These are phyloP conservation scores for Polyommatus iphigenia DNA, from an alignment of 2,888 invertebrate species.

Conservation along the genomic window DNA sequence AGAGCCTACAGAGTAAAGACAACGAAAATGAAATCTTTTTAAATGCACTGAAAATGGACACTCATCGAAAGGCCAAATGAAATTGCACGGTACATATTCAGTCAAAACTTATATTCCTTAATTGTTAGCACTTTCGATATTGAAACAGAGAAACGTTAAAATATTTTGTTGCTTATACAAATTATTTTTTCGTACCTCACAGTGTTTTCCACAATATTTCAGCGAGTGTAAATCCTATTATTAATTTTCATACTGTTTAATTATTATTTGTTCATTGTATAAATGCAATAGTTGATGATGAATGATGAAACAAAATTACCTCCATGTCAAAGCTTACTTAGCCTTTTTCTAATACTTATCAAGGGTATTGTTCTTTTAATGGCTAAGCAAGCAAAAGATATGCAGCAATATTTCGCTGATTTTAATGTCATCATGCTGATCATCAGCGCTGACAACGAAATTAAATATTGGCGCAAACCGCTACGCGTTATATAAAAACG, in stretches of 20 bases:
- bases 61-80: not conserved
- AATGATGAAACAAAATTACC: not conserved
- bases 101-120: not conserved
- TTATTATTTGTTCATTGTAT: no score
- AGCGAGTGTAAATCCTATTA: no score
- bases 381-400: no score
- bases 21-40: not conserved
- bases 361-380: no score
- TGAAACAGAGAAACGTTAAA: not conserved
- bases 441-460: no score
- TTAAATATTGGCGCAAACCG: no score
- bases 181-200: not conserved
- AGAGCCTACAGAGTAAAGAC: no score
- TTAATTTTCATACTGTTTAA: no score
- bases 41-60: not conserved
- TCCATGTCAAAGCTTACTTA: slow-evolving; percentile 10
- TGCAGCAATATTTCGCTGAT: no score
- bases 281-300: no score
- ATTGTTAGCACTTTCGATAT: not conserved
- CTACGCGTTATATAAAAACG: not conserved
- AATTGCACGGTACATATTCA: not conserved
- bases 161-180: not conserved
- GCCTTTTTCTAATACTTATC: not conserved
- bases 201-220: not conserved
- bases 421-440: no score